Evolutionary conservation across 2,888 invertebrate genomes (phyloP), one percentile per base, ranked within the genome.

Genomic region (Alviniconcha strummeri): DNA sequence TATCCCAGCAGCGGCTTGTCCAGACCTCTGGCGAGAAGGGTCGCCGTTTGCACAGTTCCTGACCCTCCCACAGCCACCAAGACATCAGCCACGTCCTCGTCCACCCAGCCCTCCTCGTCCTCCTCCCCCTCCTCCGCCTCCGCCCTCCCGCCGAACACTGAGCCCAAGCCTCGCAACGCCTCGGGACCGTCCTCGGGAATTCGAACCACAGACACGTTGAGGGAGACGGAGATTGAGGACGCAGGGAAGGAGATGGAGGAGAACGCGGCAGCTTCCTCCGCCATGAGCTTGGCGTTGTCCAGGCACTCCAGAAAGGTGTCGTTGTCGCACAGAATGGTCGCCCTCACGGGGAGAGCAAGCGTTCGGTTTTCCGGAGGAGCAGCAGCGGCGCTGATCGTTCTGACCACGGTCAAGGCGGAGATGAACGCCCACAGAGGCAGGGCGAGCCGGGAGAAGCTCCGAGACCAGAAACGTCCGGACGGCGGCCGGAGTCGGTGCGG

Each of bases 191-290:
- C 78, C 15, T 13, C 52, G 15, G 52, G 15, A 52, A 78, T 78
- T 9, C 17, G 78, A 52, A 78, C 78, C 64, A 78, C 78, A 13
- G 78, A 64, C 36, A 78, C 64, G 52, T 78, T 78, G 17, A 78
- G 78, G 15, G 19, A 54, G n/a, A 76, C 6, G 36, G 72, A 15
- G 3, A 19, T 9, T 36, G 36, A 36, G 36, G 36, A 36, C 8
- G 60, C 60, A 60, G 60, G 60, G 60, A 60, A 60, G 0, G 56
- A 17, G n/a, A 17, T 5, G 75, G 13, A 19, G 19, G 56, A 56
- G n/a, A 13, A 74, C 36, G 55, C 57, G 56, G 56, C 11, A 4
- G 57, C 57, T 8, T n/a, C 19, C 36, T 78, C 64, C 5, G 56
- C 36, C 78, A 78, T 78, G 60, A 52, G 52, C 64, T 36, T 52